Evolutionary conservation across 2,113 vertebrate genomes (phyloP).

Genomic region (Aegithalos caudatus): DNA sequence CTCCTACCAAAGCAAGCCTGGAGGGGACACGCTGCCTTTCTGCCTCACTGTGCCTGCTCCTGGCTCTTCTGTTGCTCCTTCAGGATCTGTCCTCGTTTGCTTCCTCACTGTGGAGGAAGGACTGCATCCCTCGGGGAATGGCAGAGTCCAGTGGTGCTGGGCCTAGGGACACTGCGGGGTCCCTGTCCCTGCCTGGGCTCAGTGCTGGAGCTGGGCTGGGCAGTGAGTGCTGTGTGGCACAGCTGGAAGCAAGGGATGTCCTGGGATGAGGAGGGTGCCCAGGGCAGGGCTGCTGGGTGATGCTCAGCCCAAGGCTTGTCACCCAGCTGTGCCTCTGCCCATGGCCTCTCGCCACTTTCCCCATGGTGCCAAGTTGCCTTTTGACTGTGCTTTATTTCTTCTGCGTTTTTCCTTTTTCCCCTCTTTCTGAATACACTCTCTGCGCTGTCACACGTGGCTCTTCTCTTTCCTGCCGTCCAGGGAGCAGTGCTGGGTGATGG

Average conservation of each 20-base stretch:
- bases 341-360: fast-evolving
- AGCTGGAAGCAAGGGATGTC: neutral
- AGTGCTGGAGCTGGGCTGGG: neutral
- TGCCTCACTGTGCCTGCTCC: constrained; percentile 34
- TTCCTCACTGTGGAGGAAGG: neutral
- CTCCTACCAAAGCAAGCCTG: constrained; percentile 15
- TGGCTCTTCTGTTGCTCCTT: neutral
- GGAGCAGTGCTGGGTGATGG: neutral
- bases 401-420: fast-evolving
- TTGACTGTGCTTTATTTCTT: constrained; percentile 5
- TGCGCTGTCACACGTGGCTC: constrained; percentile 4
- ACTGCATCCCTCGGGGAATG: fast-evolving
- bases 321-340: neutral
- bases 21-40: neutral
- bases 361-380: neutral
- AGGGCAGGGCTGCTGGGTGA: neutral
- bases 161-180: fast-evolving
- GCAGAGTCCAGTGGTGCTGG: neutral
- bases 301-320: neutral
- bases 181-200: neutral
- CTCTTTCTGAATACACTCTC: constrained; percentile 44
- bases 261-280: neutral
- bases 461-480: neutral
- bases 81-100: neutral
- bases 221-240: neutral